Evolutionary conservation across 2,888 invertebrate species (phyloP), one percentile per base, ranked within the genome.

Genomic region (Phyto melanocephala): DNA sequence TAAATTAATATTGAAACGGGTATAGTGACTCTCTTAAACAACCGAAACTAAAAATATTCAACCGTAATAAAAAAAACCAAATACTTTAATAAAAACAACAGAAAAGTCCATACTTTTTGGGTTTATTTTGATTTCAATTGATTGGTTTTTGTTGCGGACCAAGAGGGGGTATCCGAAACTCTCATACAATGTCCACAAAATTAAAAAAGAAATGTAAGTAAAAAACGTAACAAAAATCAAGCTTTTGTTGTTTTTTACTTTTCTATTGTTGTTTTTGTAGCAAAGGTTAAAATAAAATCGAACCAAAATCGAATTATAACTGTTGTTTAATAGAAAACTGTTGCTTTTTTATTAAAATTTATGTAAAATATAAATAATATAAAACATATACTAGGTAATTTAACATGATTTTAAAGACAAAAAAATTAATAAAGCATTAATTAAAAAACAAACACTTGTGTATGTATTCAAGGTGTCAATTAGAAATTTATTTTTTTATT

Each of bases 21-120:
- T 47, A 3, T 60, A 60, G 42, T 52, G 60, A 76, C 75, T 65
- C 78, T 78, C 63, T 65, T 35, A 13, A 68, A 67, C n/a, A 24
- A 63, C 17, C 47, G 4, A 28, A 71, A 47, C 52, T 22, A n/a
- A 71, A 40, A 54, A 68, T 60, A 54, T 52, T 50, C 7, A 50
- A 78, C 35, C 20, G 65, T 58, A 56, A 65, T 47, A 62, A 56
- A 62, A 75, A 28, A 28, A 28, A 5, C n/a, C n/a, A n/a, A n/a
- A n/a, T n/a, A n/a, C n/a, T n/a, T n/a, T n/a, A n/a, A 28, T 28
- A 28, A 28, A 11, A 47, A 22, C 63, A 65, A 71, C 37, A 65
- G 72, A 68, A 70, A 70, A 17, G 11, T 42, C 52, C 52, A 60
- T 42, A 54, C 42, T 70, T 77, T 62, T 20, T 40, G 50, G 24